These are phyloP conservation scores for Ephydatia muelleri DNA, from an alignment of 37 sponge, comb jelly and placozoan species.

Conservation along the genomic window DNA sequence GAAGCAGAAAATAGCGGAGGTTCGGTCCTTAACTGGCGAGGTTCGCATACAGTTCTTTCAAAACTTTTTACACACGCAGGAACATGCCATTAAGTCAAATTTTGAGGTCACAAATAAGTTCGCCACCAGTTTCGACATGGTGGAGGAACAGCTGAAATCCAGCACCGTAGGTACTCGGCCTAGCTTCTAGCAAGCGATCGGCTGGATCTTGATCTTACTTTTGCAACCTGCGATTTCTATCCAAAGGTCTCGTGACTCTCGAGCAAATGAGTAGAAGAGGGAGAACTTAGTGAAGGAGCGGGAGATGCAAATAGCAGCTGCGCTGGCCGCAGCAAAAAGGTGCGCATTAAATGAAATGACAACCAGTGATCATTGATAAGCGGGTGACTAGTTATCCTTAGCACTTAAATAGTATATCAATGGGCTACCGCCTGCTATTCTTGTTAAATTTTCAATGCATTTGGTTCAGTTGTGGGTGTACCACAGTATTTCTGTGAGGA, in stretches of 20 bases:
- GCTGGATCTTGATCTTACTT: too few relatives aligned
- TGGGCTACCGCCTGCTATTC: too few relatives aligned
- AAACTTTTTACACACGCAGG: too few relatives aligned
- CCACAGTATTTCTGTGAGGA: too few relatives aligned
- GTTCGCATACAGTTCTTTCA: too few relatives aligned
- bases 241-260: conserved; percentile 86
- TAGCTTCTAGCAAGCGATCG: not conserved
- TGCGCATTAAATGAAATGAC: not conserved
- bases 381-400: not conserved
- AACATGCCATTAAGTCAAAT: conserved; percentile 12
- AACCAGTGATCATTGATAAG: not conserved
- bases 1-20: conserved; percentile 85
- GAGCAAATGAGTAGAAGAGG: conserved; percentile 90
- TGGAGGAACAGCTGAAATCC: conserved; percentile 87
- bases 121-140: conserved; percentile 74
- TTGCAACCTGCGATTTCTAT: not conserved
- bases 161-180: conserved; percentile 62
- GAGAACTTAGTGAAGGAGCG: conserved; percentile 82
- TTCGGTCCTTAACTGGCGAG: too few relatives aligned
- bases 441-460: too few relatives aligned
- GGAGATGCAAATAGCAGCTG: conserved; percentile 80
- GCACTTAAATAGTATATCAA: too few relatives aligned
- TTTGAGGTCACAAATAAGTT: conserved; percentile 74
- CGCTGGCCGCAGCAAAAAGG: conserved; percentile 24
- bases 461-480: too few relatives aligned